Evolutionary conservation across 2,888 invertebrate species (phyloP).

Genomic region (Rotaria magnacalcarata): DNA sequence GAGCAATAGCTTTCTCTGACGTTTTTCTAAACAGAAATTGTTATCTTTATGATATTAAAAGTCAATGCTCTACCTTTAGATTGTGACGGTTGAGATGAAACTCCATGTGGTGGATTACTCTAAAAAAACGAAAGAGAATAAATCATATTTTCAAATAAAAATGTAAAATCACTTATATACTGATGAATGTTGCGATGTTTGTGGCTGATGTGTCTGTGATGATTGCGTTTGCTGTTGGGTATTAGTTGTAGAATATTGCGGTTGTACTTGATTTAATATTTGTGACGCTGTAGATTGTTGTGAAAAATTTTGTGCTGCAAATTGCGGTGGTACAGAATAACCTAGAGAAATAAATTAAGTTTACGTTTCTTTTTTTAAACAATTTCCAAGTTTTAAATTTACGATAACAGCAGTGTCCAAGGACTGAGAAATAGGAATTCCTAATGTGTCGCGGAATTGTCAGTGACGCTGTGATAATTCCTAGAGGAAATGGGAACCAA

Average conservation of each 20-base stretch:
- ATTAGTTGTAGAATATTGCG: neutral
- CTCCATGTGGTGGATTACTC: too few relatives aligned
- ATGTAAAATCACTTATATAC: too few relatives aligned
- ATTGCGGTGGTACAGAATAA: neutral
- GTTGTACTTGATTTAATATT: neutral
- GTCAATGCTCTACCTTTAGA: neutral
- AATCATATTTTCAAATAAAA: too few relatives aligned
- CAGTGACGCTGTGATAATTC: too few relatives aligned
- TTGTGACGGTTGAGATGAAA: neutral
- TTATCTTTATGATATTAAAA: too few relatives aligned
- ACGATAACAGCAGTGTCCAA: too few relatives aligned
- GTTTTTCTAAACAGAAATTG: neutral
- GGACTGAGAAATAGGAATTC: too few relatives aligned
- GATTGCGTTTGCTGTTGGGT: neutral
- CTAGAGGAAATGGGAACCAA: too few relatives aligned
- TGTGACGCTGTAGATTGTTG: neutral
- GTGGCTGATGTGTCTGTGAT: neutral
- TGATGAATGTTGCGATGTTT: too few relatives aligned
- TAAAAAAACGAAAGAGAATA: too few relatives aligned
- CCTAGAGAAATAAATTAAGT: neutral
- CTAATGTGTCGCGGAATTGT: too few relatives aligned
- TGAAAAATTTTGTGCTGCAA: neutral
- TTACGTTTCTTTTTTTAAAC: neutral
- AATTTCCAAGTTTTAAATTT: neutral
- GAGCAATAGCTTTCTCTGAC: neutral